A percentile compares a stretch with the other conserved stretches of the same genome.
phyloP scores from a whole-genome alignment of 2,113 vertebrate genomes.

The Lonchura striata region DNA sequence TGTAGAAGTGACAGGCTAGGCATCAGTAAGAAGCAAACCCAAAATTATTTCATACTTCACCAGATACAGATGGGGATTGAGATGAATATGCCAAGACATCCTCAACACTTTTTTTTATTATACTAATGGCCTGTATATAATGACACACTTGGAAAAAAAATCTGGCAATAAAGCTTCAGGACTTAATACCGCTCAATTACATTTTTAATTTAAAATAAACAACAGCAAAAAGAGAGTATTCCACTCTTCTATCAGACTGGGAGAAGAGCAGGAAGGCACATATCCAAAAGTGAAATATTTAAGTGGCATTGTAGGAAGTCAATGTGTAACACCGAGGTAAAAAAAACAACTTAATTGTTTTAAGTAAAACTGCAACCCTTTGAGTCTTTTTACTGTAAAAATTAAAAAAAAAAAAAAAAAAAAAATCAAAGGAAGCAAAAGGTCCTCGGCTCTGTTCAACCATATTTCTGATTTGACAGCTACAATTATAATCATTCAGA shows the following conservation, averaged over 20 bases:
- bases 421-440: constrained; percentile 38
- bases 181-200: background rate
- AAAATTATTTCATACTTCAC: background rate
- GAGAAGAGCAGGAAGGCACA: background rate
- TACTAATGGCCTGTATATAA: background rate
- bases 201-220: background rate
- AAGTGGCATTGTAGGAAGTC: background rate
- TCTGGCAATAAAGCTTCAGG: background rate
- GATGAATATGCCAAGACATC: background rate
- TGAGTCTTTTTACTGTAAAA: constrained; percentile 44
- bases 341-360: background rate
- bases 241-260: background rate
- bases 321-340: background rate
- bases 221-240: background rate
- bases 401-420: background rate
- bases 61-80: background rate
- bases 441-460: constrained; percentile 24
- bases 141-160: background rate
- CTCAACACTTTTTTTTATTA: background rate
- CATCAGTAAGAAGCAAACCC: background rate
- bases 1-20: background rate
- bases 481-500: constrained; percentile 73
- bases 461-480: constrained; percentile 75
- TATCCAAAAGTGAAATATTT: background rate
- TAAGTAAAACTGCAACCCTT: constrained; percentile 1